Conservation (phyloP, 1,140 invertebrate species). For the Neodiprion virginianus region DNA sequence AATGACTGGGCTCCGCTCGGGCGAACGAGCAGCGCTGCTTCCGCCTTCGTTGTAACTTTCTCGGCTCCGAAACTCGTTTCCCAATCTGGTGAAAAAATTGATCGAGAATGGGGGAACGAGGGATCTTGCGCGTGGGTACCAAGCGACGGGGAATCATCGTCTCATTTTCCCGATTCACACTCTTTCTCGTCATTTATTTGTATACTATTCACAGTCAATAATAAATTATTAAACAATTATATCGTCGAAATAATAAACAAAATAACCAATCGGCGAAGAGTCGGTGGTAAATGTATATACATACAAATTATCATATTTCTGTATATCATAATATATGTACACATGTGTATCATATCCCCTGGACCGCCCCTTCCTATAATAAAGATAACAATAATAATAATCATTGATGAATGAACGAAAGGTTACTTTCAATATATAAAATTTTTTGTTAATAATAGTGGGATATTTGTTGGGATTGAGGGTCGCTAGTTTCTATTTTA, state of each 20-base stretch:
- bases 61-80: neutral
- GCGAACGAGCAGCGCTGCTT: neutral
- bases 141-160: neutral
- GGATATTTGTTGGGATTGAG: too few relatives aligned
- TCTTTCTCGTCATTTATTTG: conserved; percentile 39
- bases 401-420: conserved; percentile 46
- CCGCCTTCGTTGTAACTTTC: neutral
- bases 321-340: too few relatives aligned
- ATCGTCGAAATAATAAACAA: conserved; percentile 34
- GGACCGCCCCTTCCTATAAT: neutral
- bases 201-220: conserved; percentile 58
- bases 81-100: neutral
- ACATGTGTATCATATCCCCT: too few relatives aligned
- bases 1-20: neutral
- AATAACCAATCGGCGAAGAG: neutral
- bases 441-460: too few relatives aligned
- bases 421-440: conserved; percentile 10
- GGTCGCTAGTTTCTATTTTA: too few relatives aligned
- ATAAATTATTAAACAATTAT: conserved; percentile 57
- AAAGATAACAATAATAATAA: neutral
- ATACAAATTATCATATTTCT: too few relatives aligned
- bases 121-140: too few relatives aligned
- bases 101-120: too few relatives aligned
- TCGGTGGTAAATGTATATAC: too few relatives aligned
- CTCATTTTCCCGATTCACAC: neutral